phyloP scores from a whole-genome alignment of 2,888 invertebrate genomes.

The Leptopilina syphax region DNA sequence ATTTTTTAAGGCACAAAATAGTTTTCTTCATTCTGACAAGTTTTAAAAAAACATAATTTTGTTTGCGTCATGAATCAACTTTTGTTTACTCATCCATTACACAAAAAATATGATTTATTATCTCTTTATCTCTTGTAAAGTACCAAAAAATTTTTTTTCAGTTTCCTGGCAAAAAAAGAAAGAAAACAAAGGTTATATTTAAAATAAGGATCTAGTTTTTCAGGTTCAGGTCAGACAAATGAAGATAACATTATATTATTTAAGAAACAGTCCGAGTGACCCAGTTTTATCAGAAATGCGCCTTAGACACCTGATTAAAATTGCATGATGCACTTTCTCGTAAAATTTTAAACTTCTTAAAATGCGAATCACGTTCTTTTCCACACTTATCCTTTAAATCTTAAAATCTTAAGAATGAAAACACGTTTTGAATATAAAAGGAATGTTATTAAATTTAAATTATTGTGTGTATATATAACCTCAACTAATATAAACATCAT shows the following conservation, averaged over 20 bases:
- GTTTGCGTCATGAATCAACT: neutral
- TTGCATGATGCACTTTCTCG: slow-evolving; percentile 29
- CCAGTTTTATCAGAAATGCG: slow-evolving; percentile 17
- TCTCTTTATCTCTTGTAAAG: neutral
- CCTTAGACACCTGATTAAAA: slow-evolving; percentile 26
- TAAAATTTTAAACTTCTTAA: neutral
- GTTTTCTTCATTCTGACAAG: too few relatives aligned
- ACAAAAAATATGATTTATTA: neutral
- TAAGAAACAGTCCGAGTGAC: slow-evolving; percentile 20
- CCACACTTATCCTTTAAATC: neutral
- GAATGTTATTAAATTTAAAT: neutral
- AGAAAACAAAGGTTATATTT: neutral
- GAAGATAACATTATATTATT: slow-evolving; percentile 29
- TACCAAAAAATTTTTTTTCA: neutral
- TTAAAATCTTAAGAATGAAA: neutral
- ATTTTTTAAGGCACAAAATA: too few relatives aligned
- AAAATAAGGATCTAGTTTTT: slow-evolving; percentile 3
- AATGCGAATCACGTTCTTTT: slow-evolving; percentile 2
- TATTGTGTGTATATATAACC: slow-evolving; percentile 13
- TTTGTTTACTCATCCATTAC: neutral
- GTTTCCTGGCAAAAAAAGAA: too few relatives aligned
- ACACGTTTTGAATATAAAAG: neutral
- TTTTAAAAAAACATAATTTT: neutral
- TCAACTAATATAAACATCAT: neutral
- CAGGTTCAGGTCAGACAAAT: slow-evolving; percentile 5